Evolutionary conservation across 2,888 invertebrate genomes (phyloP).

Genomic region (Adelognathus sp.): DNA sequence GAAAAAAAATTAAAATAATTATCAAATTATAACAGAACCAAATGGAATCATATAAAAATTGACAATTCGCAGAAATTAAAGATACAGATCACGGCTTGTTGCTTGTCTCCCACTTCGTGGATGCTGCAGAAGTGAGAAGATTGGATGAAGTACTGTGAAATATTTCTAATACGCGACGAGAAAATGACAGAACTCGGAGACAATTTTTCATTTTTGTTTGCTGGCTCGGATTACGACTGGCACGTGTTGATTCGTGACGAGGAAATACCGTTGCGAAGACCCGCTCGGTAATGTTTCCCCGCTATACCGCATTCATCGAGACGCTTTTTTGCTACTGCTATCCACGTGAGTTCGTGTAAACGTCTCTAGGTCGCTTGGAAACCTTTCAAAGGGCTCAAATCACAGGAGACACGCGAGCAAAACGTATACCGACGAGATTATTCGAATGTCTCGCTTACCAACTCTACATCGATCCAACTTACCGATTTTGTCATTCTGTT

Average conservation of each 20-base stretch:
- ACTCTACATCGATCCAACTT: slow-evolving; percentile 12
- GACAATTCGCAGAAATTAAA: not conserved
- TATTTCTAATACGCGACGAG: no score
- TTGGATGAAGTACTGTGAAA: no score
- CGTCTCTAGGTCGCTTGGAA: slow-evolving; percentile 43
- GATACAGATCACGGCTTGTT: no score
- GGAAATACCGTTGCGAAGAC: slow-evolving; percentile 20
- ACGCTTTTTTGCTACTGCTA: not conserved
- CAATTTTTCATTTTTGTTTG: not conserved
- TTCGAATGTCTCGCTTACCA: not conserved
- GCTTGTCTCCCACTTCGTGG: no score
- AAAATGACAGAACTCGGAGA: no score
- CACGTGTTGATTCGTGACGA: not conserved
- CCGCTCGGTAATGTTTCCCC: not conserved
- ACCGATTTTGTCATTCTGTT: not conserved
- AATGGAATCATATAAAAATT: not conserved
- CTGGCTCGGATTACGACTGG: not conserved
- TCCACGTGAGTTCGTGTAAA: slow-evolving; percentile 1
- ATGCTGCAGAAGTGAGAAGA: no score
- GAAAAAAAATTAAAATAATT: not conserved
- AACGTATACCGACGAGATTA: not conserved
- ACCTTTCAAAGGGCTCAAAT: slow-evolving; percentile 18
- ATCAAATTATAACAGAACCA: not conserved
- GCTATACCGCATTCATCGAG: not conserved
- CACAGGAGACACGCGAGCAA: not conserved